Base-by-base conservation (phyloP, 64 coral and sea anemone genomes). In the Dendronephthya gigantea region DNA sequence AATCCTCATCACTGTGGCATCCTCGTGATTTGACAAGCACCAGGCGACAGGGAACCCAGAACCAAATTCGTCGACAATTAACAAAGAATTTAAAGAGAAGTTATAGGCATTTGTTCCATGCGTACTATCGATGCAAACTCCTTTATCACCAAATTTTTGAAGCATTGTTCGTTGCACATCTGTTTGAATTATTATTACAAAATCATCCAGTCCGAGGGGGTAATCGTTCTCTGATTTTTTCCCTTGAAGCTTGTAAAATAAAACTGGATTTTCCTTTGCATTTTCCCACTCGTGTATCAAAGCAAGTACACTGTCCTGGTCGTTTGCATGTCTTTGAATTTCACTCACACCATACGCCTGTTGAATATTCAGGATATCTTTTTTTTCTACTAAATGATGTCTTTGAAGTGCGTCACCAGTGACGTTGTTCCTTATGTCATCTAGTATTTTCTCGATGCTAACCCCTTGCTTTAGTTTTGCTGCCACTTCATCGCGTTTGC, bases 41-140 rank as follows among this genome's bases (percentile, higher is more conserved):
- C 40, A 75, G 11, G 45, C 62, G 0, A 47, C 52, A 76, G 38
- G 40, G 41, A 90, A 90, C 1, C 65, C 83, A 36, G 28, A 39
- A 7, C 82, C 38, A 39, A 91, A 86, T 81, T 91, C 89, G 8
- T 91, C 83, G 0, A 83, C 29, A 12, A 88, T 76, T 19, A 90
- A n/a, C 1, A 90, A 6, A 2, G 92, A 86, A 0, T 39, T 89
- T 28, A 94, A 83, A 17, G 1, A 13, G 43, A 94, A 89, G 83
- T 91, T 83, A 59, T 91, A 89, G 0, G 49, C 89, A 79, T 79
- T 91, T 16, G 92, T 94, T 15, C 86, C 92, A 74, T 94, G 87
- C 12, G 86, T 91, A 11, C 25, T 34, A 33, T 94, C 92, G 4
- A 81, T 52, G n/a, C 89, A 91, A 0, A 91, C 81, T 28, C 92